phyloP scores from a whole-genome alignment of 2,113 vertebrate species.

The Cacatua alba region DNA sequence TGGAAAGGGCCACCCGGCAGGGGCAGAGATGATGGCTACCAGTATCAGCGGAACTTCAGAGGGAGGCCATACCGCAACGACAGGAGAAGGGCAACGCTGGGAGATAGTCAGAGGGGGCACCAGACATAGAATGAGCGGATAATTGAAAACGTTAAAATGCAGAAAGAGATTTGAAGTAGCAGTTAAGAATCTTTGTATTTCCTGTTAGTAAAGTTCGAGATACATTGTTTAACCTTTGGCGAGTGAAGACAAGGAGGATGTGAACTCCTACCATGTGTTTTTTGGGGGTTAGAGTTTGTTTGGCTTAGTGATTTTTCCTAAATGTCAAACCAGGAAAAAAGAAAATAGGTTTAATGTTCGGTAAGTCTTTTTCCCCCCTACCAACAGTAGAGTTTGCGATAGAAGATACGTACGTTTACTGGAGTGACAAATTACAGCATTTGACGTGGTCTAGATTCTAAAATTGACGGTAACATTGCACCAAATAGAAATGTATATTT shows the following conservation, averaged over 20 bases:
- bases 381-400: conserved; percentile 58
- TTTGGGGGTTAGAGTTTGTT: conserved; percentile 39
- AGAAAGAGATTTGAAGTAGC: conserved; percentile 34
- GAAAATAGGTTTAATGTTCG: conserved; percentile 63
- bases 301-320: conserved; percentile 53
- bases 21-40: conserved; percentile 74
- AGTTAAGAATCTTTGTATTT: conserved; percentile 18
- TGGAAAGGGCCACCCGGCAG: conserved; percentile 77
- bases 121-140: conserved; percentile 54
- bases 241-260: conserved; percentile 13
- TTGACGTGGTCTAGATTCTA: conserved; percentile 70
- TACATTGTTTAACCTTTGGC: background rate
- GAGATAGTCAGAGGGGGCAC: conserved; percentile 76
- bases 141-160: background rate
- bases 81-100: conserved; percentile 72
- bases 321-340: conserved; percentile 70
- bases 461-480: conserved; percentile 70
- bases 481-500: conserved; percentile 80
- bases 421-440: conserved; percentile 68
- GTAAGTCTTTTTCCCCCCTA: background rate
- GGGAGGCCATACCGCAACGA: conserved; percentile 75
- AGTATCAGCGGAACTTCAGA: conserved; percentile 70
- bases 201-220: conserved; percentile 27
- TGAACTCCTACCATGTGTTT: conserved; percentile 17
- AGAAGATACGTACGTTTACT: conserved; percentile 56